phyloP scores from a whole-genome alignment of 2,797 vertebrate genomes.

The Myotis myotis region DNA sequence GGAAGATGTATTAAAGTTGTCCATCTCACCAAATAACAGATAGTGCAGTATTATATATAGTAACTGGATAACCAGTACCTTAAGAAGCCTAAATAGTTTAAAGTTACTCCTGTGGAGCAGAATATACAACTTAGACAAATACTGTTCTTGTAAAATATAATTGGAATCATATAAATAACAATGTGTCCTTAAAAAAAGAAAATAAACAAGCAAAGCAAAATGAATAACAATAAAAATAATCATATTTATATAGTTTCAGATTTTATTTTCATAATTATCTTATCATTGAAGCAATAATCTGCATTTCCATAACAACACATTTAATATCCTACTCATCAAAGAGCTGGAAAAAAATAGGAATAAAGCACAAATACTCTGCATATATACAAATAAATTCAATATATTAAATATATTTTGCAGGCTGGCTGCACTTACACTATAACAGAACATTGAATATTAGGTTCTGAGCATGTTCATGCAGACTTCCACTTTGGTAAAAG shows the following conservation, averaged over 20 bases:
- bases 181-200: not conserved
- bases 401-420: constrained; percentile 73
- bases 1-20: not conserved
- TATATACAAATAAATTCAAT: constrained; percentile 72
- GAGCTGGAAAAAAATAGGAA: constrained; percentile 69
- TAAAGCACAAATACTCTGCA: constrained; percentile 78
- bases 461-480: constrained; percentile 75
- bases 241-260: constrained; percentile 42
- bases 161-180: not conserved
- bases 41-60: not conserved
- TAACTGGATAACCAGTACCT: not conserved
- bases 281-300: constrained; percentile 70
- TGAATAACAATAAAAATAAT: not conserved
- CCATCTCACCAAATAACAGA: not conserved
- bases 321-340: constrained; percentile 74
- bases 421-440: constrained; percentile 66
- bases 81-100: not conserved
- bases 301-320: constrained; percentile 73
- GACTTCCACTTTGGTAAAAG: constrained; percentile 46
- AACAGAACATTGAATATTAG: constrained; percentile 11
- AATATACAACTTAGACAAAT: not conserved
- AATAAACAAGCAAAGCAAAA: constrained; percentile 39
- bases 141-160: not conserved
- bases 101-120: not conserved
- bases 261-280: constrained; percentile 82